A percentile compares a stretch with the other conserved stretches of the same genome.
phyloP scores from a whole-genome alignment of 2,113 vertebrate species.

The Gallinago jamesoni region DNA sequence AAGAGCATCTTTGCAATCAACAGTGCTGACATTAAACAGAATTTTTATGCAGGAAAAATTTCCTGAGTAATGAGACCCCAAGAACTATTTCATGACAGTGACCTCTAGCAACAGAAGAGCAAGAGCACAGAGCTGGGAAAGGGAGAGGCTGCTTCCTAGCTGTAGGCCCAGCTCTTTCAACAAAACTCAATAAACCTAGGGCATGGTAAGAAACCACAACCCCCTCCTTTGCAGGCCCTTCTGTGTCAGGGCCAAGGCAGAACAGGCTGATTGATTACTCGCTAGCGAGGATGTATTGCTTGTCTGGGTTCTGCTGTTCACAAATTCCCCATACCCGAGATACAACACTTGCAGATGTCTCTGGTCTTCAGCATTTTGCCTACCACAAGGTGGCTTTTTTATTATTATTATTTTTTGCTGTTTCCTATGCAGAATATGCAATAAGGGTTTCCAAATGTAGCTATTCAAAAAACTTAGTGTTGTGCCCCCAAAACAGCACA shows the following conservation, averaged over 20 bases:
- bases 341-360: neutral
- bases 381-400: neutral
- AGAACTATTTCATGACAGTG: neutral
- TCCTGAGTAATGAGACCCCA: neutral
- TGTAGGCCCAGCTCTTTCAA: neutral
- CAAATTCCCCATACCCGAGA: neutral
- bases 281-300: fast-evolving
- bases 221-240: neutral
- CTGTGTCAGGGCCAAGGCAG: neutral
- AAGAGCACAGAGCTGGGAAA: neutral
- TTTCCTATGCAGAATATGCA: neutral
- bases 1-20: neutral
- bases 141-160: neutral
- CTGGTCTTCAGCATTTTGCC: neutral
- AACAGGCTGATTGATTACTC: neutral
- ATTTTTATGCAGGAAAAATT: neutral
- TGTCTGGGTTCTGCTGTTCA: neutral
- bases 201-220: neutral
- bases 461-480: neutral
- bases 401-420: neutral
- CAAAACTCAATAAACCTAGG: neutral
- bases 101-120: neutral
- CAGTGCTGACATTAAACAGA: neutral
- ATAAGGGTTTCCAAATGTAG: neutral
- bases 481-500: neutral